These are phyloP conservation scores for Peromyscus polionotus DNA, from an alignment of 2,113 vertebrate genomes.

Conservation along the genomic window DNA sequence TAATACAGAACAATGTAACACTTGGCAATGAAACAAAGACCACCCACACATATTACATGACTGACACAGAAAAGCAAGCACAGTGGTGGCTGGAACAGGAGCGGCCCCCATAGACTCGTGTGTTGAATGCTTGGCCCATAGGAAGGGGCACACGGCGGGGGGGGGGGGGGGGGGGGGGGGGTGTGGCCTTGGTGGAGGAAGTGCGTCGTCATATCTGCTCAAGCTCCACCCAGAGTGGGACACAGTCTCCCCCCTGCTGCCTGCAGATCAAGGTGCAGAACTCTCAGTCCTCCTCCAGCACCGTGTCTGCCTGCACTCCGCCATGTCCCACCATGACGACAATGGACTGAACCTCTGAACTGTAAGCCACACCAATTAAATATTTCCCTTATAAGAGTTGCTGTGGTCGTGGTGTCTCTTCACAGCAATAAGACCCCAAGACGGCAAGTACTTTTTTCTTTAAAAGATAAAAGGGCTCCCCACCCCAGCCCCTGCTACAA, in stretches of 20 bases:
- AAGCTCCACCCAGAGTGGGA: not conserved
- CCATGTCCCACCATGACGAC: not conserved
- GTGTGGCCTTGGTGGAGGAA: not conserved
- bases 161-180: no score
- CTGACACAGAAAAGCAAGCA: not conserved
- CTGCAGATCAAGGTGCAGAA: not conserved
- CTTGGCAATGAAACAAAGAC: not conserved
- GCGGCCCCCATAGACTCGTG: no score
- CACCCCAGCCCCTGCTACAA: not conserved
- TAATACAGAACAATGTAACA: conserved; percentile 1
- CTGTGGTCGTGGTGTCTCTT: no score
- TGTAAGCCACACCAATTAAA: not conserved
- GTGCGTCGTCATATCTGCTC: not conserved
- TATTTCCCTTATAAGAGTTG: not conserved
- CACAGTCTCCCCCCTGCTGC: not conserved
- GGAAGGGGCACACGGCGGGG: not conserved
- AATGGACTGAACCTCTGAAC: not conserved
- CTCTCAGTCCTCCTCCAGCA: not conserved
- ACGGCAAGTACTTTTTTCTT: not conserved
- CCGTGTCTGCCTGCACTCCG: not conserved
- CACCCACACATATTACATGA: not conserved
- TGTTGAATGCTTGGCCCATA: no score
- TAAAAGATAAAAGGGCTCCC: not conserved
- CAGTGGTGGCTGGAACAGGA: no score
- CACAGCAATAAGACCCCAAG: no score